Evolutionary conservation across 2,888 invertebrate species (phyloP), one percentile per base, ranked within the genome.

Genomic region (Drosophila mulleri): DNA sequence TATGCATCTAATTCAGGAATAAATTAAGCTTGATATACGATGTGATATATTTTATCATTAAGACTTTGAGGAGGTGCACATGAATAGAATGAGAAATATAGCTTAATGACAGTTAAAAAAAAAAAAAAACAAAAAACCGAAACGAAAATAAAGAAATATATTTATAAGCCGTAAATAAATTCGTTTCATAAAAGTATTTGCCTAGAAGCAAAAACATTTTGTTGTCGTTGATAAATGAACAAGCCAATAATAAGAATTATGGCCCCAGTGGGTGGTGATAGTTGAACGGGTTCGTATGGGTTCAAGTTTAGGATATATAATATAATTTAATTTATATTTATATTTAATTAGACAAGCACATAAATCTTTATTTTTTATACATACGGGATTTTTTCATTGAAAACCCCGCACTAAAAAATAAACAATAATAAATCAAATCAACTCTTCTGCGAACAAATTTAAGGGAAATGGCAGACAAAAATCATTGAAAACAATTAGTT

Each of bases 31-130:
- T 54, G 54, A 41, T 32, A 11, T n/a, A 61, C 35, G 32, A 50
- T 18, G 32, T n/a, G 52, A 37, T 42, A 32, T 42, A 61, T 61
- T 39, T 59, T 42, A 61, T 61, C 61, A 42, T 14, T 54, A 26
- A 8, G 8, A 8, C 26, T 11, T 12, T 50, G 7, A 32, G 4
- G 2, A 12, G 18, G 9, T 9, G 29, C 11, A 56, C 23, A 23
- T 11, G 26, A 39, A 16, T 29, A 18, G 29, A 42, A 41, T n/a
- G 39, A 14, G 26, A 18, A 29, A n/a, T 20, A 53, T 37, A 20
- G 14, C 37, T 16, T 16, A 16, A 11, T 16, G 32, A 16, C 14
- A 52, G 5, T 37, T 50, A 3, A 6, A 32, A 50, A 29, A 6
- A 11, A 4, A 18, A 35, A 3, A 18, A 12, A 50, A 23, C 3